phyloP scores from a whole-genome alignment of 2,888 invertebrate genomes.

The Crepidodera aurea region DNA sequence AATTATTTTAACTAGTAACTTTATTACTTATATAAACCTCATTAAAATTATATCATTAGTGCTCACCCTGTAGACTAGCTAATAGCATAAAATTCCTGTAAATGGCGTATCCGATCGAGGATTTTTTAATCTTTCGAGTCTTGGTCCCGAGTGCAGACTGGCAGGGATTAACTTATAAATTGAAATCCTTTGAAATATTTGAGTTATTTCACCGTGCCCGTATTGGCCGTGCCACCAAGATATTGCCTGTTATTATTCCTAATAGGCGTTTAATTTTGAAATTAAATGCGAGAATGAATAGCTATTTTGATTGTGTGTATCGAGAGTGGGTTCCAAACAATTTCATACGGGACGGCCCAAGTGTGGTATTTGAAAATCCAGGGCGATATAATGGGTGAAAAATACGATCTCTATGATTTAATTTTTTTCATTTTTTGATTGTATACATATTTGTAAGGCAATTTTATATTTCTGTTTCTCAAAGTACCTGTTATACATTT shows the following conservation, averaged over 20 bases:
- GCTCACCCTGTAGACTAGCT: background rate
- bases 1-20: too few species aligned
- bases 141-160: conserved; percentile 4
- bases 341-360: background rate
- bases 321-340: background rate
- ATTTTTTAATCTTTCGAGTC: conserved; percentile 35
- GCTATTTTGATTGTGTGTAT: conserved; percentile 37
- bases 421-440: too few species aligned
- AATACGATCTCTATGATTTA: too few species aligned
- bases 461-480: too few species aligned
- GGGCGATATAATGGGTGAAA: too few species aligned
- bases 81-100: conserved; percentile 7
- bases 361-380: too few species aligned
- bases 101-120: conserved; percentile 4
- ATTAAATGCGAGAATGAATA: conserved; percentile 46
- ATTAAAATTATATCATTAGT: too few species aligned
- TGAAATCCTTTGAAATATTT: conserved; percentile 37
- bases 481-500: too few species aligned
- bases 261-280: conserved; percentile 48
- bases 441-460: too few species aligned
- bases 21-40: too few species aligned
- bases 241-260: conserved; percentile 46
- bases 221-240: conserved; percentile 28
- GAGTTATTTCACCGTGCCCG: conserved; percentile 26
- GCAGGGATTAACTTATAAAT: conserved; percentile 26